Percentiles rank a stretch among this genome's conserved stretches.
Evolutionary conservation across 2,888 invertebrate genomes (phyloP).

Genomic region (Caenorhabditis becei): DNA sequence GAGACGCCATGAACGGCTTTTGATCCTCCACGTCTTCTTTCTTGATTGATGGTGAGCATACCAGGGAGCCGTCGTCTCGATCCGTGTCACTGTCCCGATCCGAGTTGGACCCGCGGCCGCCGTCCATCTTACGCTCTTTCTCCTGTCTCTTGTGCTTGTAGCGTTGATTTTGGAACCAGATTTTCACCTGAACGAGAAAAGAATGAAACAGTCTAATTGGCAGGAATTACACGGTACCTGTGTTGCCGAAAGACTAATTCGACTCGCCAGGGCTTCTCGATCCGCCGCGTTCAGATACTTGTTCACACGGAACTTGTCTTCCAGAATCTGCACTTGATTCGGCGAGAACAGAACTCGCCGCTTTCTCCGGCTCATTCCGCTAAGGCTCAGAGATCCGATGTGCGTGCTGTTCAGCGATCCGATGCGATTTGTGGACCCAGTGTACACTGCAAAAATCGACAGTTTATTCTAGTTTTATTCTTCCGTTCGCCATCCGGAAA

Average conservation of each 20-base stretch:
- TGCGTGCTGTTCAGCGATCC: not conserved
- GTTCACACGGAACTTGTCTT: slow-evolving; percentile 90
- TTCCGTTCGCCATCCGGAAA: slow-evolving; percentile 32
- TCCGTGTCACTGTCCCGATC: slow-evolving; percentile 36
- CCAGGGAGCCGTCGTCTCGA: slow-evolving; percentile 35
- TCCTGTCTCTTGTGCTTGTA: slow-evolving; percentile 73
- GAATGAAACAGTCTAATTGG: slow-evolving; percentile 54
- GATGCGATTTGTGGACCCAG: not conserved
- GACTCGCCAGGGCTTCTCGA: slow-evolving; percentile 90
- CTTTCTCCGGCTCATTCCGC: slow-evolving; percentile 85
- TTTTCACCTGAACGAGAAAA: slow-evolving; percentile 67
- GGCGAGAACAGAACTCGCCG: slow-evolving; percentile 92
- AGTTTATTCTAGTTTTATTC: slow-evolving; percentile 21
- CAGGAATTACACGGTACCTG: slow-evolving; percentile 84
- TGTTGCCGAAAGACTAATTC: slow-evolving; percentile 90
- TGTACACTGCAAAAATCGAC: slow-evolving; percentile 25
- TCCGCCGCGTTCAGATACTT: slow-evolving; percentile 93
- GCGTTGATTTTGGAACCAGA: slow-evolving; percentile 76
- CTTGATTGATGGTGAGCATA: slow-evolving; percentile 33
- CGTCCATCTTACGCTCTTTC: slow-evolving; percentile 65
- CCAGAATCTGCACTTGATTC: slow-evolving; percentile 85
- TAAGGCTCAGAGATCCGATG: slow-evolving; percentile 40
- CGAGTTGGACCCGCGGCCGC: slow-evolving; percentile 31
- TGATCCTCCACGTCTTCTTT: slow-evolving; percentile 43
- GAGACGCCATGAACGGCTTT: slow-evolving; percentile 26